Evolutionary conservation across 2,797 vertebrate species (phyloP), one percentile per base, ranked within the genome.

Genomic region (Falco cherrug): DNA sequence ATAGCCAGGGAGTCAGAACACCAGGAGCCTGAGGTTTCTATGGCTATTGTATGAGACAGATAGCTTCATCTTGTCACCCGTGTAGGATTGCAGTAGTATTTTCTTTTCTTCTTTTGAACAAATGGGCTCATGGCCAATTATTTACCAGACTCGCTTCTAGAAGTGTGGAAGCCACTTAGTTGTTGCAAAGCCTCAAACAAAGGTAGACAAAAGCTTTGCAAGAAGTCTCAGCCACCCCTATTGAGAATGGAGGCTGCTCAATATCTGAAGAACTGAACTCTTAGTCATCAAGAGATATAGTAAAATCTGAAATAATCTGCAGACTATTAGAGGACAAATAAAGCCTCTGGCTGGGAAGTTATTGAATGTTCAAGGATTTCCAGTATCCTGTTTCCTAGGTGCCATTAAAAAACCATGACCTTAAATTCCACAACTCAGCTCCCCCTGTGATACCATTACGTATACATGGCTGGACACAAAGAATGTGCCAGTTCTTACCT

Each of bases 71-170:
- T 63, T 93, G 80, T 87, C 37, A 86, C 33, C 59, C 0, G 0
- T 33, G 56, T 61, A 71, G 59, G 35, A 79, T 0, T 79, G 86
- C 47, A 89, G 73, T 15, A 47, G 43, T 47, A 19, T 35, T 73
- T 94, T 92, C 47, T 84, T 79, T 47, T 86, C 51, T 82, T 59
- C 68, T 91, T 91, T 74, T 91, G 83, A 92, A 74, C 63, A 93
- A 87, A 90, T 1, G 15, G 48, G 60, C 41, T 63, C 67, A 15
- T 15, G 22, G 59, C 43, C 89, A 95, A 7, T 15, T 54, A 67
- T 78, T 93, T 95, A 93, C 82, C 11, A 1, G 7, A 50, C 70
- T 93, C 26, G 35, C 10, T 76, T 90, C 61, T 76, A 48, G n/a
- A 82, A 76, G 51, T 10, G 45, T 39, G 9, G 89, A 90, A 94